These are phyloP conservation scores for Eulimnadia texana DNA, from an alignment of 1,140 invertebrate genomes.

Conservation along the genomic window DNA sequence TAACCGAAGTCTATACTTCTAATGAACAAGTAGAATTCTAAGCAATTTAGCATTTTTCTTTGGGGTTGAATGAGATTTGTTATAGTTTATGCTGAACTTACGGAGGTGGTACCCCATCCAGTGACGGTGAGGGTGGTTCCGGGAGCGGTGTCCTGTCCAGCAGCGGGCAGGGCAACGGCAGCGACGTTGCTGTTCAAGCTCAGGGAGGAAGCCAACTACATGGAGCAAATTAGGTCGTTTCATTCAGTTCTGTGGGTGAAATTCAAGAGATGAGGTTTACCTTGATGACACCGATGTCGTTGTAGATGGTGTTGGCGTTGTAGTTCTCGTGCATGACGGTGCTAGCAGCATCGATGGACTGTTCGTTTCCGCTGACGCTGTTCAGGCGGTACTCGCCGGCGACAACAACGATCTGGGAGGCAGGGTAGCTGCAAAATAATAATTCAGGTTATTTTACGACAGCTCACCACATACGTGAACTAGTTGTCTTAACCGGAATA, in stretches of 20 bases:
- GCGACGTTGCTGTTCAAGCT: conserved; percentile 22
- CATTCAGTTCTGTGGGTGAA: too few relatives aligned
- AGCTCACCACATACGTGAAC: too few relatives aligned
- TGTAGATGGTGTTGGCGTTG: neutral
- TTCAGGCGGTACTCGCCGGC: neutral
- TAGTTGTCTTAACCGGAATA: too few relatives aligned
- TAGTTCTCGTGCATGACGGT: neutral
- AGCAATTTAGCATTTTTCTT: neutral
- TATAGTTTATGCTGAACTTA: too few relatives aligned
- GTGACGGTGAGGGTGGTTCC: conserved; percentile 24
- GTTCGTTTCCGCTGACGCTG: neutral
- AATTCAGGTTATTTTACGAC: too few relatives aligned
- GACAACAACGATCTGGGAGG: neutral
- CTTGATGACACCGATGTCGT: conserved; percentile 17
- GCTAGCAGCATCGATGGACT: neutral
- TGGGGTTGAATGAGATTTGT: neutral
- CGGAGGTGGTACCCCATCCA: conserved; percentile 28
- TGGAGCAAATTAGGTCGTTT: too few relatives aligned
- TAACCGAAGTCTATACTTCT: too few relatives aligned
- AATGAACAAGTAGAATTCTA: too few relatives aligned
- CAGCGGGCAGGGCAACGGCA: conserved; percentile 22
- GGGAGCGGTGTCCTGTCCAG: conserved; percentile 17
- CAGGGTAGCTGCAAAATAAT: too few relatives aligned
- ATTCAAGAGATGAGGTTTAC: too few relatives aligned
- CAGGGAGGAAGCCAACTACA: conserved; percentile 17